Base-by-base conservation (phyloP, 2,888 invertebrate genomes). In the Pollenia amentaria region DNA sequence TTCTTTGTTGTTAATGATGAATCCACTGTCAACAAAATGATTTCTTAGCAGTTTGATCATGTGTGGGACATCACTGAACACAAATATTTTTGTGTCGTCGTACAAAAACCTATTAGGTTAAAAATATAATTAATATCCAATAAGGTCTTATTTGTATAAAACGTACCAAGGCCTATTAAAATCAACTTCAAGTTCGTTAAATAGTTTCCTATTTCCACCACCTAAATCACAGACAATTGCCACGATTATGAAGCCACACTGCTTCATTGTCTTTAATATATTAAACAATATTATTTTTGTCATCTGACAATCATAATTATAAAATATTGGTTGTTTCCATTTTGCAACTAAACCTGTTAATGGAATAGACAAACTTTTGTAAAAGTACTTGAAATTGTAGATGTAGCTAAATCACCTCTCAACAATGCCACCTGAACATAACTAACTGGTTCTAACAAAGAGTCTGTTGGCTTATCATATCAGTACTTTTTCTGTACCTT, bases 11-110 rank as follows among this genome's bases (percentile, higher is more conserved):
- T 81, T 65, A 42, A 86, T 81, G 4, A 67, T 44, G 53, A 72
- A 85, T 16, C 87, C 79, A 14, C 70, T 46, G 51, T 88, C 87
- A 62, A 88, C 21, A 73, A 87, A 86, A 77, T 88, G 87, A 40
- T 88, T 88, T 70, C 86, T 64, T 6, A 88, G 9, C 3, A 80
- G 60, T 76, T 87, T 87, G 1, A 85, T 72, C 46, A 88, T 9
- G 67, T 88, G 85, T 16, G 79, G 87, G 38, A 84, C 81, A 84
- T 86, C 86, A 29, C 69, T 67, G 55, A 88, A 85, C 11, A 80
- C 82, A 76, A 77, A 85, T 48, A 85, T 72, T 65, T 82, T 85
- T 7, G 48, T 62, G 2, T 79, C 62, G 9, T 76, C 57, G n/a
- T 60, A 65, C n/a, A 48, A 42, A 51, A 87, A 85, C 81, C 67